These are phyloP conservation scores for Percopsis omiscomaycus DNA, from an alignment of 2,797 vertebrate genomes.

Conservation along the genomic window DNA sequence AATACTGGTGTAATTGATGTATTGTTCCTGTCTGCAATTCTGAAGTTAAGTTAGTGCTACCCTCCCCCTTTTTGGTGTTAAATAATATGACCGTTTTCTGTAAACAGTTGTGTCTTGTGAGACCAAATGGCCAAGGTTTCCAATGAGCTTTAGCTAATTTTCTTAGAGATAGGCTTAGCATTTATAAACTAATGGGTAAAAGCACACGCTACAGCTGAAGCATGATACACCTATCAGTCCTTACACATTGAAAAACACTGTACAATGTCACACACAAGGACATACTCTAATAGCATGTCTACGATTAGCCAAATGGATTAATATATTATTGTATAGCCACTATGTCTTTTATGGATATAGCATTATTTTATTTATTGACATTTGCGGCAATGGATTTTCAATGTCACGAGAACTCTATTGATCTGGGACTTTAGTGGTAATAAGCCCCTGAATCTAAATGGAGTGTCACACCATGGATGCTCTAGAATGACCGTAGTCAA, in stretches of 20 bases:
- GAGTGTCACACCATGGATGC: not conserved
- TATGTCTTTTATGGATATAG: constrained; percentile 6
- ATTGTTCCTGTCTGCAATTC: no score
- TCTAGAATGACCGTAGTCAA: not conserved
- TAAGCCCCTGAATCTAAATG: constrained; percentile 1
- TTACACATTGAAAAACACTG: constrained; percentile 7
- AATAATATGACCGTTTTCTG: no score
- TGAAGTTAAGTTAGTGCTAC: no score
- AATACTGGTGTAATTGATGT: no score
- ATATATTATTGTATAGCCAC: constrained; percentile 14
- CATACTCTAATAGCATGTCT: constrained; percentile 11
- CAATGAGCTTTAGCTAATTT: no score
- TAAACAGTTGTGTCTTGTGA: no score
- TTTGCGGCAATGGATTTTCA: constrained; percentile 46
- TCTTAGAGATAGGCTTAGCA: no score
- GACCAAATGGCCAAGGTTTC: no score
- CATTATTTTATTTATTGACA: constrained; percentile 38
- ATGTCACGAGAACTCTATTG: constrained; percentile 54
- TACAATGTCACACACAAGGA: constrained; percentile 18
- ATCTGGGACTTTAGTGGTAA: constrained; percentile 26
- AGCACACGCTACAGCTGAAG: not conserved
- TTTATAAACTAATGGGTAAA: no score
- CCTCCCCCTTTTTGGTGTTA: no score
- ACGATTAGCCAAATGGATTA: constrained; percentile 16
- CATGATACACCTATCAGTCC: not conserved